Conservation (phyloP, 2,113 vertebrate genomes). For the Climacteris rufus region DNA sequence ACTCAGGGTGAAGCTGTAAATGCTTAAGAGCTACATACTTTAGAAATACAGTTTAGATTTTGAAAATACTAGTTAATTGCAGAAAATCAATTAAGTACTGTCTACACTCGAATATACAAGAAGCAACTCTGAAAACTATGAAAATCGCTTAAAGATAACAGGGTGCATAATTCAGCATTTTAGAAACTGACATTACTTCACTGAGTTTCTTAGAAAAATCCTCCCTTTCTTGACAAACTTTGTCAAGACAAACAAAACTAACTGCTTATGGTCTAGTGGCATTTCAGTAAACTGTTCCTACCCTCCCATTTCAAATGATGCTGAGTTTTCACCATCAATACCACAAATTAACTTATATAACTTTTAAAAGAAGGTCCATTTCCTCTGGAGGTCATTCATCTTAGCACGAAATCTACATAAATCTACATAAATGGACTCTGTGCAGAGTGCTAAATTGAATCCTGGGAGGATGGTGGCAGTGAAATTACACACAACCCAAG, state of each 20-base stretch:
- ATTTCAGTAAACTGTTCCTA: neutral
- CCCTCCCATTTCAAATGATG: neutral
- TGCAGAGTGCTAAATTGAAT: neutral
- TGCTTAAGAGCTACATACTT: neutral
- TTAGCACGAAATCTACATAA: constrained; percentile 9
- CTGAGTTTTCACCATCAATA: neutral
- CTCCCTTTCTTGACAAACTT: neutral
- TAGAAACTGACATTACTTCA: neutral
- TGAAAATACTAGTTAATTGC: neutral
- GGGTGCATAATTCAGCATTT: neutral
- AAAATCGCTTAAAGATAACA: neutral
- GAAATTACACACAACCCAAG: neutral
- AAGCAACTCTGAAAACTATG: neutral
- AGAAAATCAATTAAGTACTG: neutral
- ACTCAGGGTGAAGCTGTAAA: neutral
- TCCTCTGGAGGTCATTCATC: neutral
- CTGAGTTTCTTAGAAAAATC: neutral
- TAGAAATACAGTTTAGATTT: neutral
- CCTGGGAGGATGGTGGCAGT: neutral
- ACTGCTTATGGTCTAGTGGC: neutral
- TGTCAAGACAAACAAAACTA: neutral
- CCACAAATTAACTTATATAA: neutral
- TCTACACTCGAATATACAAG: neutral
- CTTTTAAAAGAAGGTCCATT: neutral
- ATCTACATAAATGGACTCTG: constrained; percentile 8